Conservation (phyloP, 1,140 invertebrate species). For the Campoletis sonorensis region DNA sequence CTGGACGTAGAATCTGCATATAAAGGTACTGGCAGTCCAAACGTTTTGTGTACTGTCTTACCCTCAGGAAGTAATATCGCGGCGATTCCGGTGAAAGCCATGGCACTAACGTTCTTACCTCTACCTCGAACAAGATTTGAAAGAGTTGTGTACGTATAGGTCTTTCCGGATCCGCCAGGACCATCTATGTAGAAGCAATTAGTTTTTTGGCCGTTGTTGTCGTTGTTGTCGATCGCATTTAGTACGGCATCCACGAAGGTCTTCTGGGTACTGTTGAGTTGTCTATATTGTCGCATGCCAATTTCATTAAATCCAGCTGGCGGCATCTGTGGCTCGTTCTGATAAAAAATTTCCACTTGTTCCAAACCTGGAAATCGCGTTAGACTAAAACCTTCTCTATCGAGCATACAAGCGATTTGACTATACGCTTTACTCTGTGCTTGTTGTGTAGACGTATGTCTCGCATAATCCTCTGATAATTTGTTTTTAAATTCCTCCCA, state of each 20-base stretch:
- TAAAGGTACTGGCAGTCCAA: not conserved
- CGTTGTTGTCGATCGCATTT: no score
- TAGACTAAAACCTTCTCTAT: conserved; percentile 21
- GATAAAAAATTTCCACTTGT: not conserved
- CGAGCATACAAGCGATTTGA: conserved; percentile 25
- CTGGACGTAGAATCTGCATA: no score
- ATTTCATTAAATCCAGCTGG: no score
- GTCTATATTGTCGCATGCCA: no score
- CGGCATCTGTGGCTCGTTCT: no score
- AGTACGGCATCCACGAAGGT: no score
- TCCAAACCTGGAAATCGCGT: conserved; percentile 27
- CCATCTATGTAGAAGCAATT: conserved; percentile 15
- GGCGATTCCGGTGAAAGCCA: conserved; percentile 28
- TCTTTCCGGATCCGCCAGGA: not conserved
- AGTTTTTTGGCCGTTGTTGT: not conserved
- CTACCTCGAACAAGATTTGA: conserved; percentile 6
- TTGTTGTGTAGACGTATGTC: not conserved
- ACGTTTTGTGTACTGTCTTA: conserved; percentile 8
- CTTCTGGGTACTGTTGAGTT: no score
- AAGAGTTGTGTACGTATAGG: not conserved
- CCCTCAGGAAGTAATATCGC: conserved; percentile 28
- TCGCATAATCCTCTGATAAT: conserved; percentile 40
- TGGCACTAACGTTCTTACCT: not conserved
- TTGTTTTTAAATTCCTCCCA: conserved; percentile 45
- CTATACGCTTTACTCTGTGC: conserved; percentile 33